Base-by-base conservation (phyloP, 2,888 invertebrate species). In the Spodoptera littoralis region DNA sequence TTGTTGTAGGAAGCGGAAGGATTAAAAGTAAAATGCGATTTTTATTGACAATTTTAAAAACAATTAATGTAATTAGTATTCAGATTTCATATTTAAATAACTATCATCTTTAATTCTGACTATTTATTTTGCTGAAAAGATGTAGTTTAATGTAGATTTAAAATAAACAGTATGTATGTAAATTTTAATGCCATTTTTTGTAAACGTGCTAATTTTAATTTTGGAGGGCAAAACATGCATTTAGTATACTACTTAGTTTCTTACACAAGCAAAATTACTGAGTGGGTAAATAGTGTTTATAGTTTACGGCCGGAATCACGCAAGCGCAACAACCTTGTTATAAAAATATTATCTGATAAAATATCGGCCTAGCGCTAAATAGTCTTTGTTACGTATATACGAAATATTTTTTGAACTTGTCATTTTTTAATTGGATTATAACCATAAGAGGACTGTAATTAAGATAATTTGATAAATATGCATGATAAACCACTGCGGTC, bases 261-360 rank as follows among this genome's bases (percentile, higher is more conserved):
- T 76, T 68, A 65, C 58, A 57, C 64, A 71, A 74, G 65, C 51
- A 12, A 70, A 64, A 54, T 70, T 50, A 59, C 57, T 52, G 36
- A 61, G 68, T 63, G 54, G 50, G 49, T 70, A 73, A 68, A 77
- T 52, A 75, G 44, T 47, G 49, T 60, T 73, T 65, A 62, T 64
- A 60, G 71, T 68, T 82, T 77, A 81, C 76, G 70, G 77, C 70
- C 78, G 72, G 73, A 83, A 77, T 77, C 80, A 81, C 77, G 85
- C 84, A 80, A 81, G 79, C 80, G 83, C 69, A 77, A 77, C 72
- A 81, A 56, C 83, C 86, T 86, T 83, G 85, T 66, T 74, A 71
- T 64, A 60, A 60, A 18, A 74, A 62, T 81, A 57, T 69, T 77
- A 82, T 82, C 81, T 71, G 78, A 82, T 81, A 66, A 70, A 77